phyloP scores from a whole-genome alignment of 1,140 invertebrate species.

The Drosophila triauraria region DNA sequence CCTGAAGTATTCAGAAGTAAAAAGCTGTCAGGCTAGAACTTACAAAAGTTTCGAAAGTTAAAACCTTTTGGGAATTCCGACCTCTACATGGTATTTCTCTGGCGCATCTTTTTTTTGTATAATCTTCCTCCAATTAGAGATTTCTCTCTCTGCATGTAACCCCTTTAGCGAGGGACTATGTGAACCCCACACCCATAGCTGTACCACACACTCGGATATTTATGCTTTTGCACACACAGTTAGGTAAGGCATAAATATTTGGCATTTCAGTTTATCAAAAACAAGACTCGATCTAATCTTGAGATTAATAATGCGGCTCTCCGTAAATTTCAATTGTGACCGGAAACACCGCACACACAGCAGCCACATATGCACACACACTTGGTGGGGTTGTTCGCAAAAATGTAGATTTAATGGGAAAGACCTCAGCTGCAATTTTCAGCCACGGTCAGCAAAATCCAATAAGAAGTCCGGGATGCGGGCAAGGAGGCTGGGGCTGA shows the following conservation, averaged over 20 bases:
- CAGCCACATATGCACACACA: slow-evolving; percentile 1
- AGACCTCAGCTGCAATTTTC: slow-evolving; percentile 47
- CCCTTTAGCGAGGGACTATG: neutral
- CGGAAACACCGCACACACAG: slow-evolving; percentile 12
- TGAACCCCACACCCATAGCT: slow-evolving; percentile 18
- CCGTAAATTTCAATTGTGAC: slow-evolving; percentile 71
- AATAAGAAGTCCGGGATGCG: neutral
- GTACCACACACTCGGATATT: slow-evolving; percentile 14
- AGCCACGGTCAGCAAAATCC: slow-evolving; percentile 27
- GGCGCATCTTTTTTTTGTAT: too few relatives aligned
- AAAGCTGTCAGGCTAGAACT: too few relatives aligned
- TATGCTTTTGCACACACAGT: slow-evolving; percentile 12
- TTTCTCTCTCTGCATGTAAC: slow-evolving; percentile 1
- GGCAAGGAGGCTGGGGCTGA: neutral
- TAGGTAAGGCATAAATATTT: slow-evolving; percentile 44
- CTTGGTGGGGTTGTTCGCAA: slow-evolving; percentile 19
- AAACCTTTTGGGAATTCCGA: too few relatives aligned
- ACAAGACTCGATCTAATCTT: slow-evolving; percentile 73
- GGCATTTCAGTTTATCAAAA: slow-evolving; percentile 59
- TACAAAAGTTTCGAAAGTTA: too few relatives aligned
- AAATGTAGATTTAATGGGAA: slow-evolving; percentile 51
- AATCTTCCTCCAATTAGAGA: neutral
- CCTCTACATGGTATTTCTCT: too few relatives aligned
- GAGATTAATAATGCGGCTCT: slow-evolving; percentile 80
- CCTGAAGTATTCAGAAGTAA: neutral